Evolutionary conservation across 2,113 vertebrate species (phyloP), one percentile per base, ranked within the genome.

Genomic region (Bufo bufo): DNA sequence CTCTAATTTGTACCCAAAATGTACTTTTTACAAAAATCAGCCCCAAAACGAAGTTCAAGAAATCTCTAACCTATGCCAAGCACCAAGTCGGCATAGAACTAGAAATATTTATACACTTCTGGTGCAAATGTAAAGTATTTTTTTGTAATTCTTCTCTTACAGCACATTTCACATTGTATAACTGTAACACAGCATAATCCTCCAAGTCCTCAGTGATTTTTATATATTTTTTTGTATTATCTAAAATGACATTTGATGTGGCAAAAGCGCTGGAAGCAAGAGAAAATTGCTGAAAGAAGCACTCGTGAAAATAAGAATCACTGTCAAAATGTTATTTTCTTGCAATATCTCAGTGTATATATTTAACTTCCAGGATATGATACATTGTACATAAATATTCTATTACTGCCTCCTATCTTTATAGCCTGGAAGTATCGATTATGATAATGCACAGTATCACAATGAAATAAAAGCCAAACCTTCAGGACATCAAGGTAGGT

Each of bases 161-260:
- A 83, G 19, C 81, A 63, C 20, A 50, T 61, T 66, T 49, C 61
- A 83, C 81, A 83, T 49, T 50, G 63, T 66, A 83, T 83, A 45
- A 45, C 81, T 13, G 20, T 50, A 49, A 82, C 59, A 69, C 13
- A 69, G 61, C 9, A 69, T 80, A 80, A 80, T 80, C 52, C 33
- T 20, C 63, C 81, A 52, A 63, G 81, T 69, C 81, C 61, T 83
- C 45, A 61, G 81, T 83, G 81, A 69, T 75, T 75, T 71, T 71
- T 33, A 33, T 33, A 33, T 33, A 33, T 63, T 19, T 80, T 58
- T 78, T 54, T 61, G 79, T 61, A 81, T 83, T 61, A 83, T 83
- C 81, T 69, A 69, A 83, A 83, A 66, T 83, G 81, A 83, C 81
- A 83, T 83, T 83, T 83, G 12, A 66, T 69, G 47, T 83, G 63